Percentiles rank a stretch among this genome's conserved stretches.
Conservation (phyloP, 2,797 vertebrate species). For the Macropus fuliginosus region DNA sequence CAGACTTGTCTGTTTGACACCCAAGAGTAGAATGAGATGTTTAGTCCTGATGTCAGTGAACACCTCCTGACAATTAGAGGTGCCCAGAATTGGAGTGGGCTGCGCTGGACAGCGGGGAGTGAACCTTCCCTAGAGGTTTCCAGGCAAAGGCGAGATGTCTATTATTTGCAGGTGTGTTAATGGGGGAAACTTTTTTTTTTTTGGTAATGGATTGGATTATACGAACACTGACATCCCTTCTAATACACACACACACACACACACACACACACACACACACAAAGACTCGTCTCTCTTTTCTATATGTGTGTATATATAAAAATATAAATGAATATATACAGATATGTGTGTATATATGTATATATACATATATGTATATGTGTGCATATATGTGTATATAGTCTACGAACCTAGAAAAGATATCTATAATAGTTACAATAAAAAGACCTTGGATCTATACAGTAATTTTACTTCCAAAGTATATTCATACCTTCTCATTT, state of each 20-base stretch:
- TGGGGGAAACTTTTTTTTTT: not conserved
- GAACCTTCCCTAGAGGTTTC: not conserved
- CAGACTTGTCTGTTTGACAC: not conserved
- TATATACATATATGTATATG: too few relatives aligned
- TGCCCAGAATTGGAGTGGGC: not conserved
- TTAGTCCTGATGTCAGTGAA: not conserved
- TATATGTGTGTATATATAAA: not conserved
- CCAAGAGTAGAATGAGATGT: not conserved
- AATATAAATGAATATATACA: too few relatives aligned
- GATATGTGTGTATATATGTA: too few relatives aligned
- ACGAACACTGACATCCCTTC: not conserved
- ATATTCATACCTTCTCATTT: conserved; percentile 5
- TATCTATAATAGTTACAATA: not conserved
- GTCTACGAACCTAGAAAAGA: not conserved
- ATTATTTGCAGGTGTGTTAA: not conserved
- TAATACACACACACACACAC: not conserved
- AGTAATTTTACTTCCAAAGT: conserved; percentile 16
- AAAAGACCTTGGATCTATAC: not conserved
- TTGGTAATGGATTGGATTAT: not conserved
- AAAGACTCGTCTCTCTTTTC: not conserved
- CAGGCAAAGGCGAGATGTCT: not conserved
- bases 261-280: not conserved
- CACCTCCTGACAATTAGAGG: not conserved
- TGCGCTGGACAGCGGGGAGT: not conserved
- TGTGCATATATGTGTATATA: not conserved